phyloP scores from a whole-genome alignment of 2,888 invertebrate species.

The Parochlus steinenii region DNA sequence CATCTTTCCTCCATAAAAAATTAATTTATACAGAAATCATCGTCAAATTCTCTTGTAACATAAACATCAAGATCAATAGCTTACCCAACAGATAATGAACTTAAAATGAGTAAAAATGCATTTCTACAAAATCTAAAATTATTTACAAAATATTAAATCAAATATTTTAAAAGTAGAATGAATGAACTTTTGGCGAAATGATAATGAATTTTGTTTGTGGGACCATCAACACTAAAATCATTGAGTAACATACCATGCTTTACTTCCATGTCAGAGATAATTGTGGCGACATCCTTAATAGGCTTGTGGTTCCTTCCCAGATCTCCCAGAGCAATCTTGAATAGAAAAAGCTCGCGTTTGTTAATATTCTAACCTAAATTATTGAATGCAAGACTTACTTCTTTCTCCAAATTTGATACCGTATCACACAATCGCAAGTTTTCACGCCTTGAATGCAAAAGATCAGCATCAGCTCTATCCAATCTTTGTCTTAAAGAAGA shows the following conservation, averaged over 20 bases:
- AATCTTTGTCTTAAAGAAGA: conserved; percentile 54
- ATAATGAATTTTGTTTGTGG: neutral
- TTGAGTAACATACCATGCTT: conserved; percentile 56
- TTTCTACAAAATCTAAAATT: conserved; percentile 1
- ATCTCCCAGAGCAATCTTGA: conserved; percentile 40
- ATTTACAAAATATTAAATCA: conserved; percentile 5
- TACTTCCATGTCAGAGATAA: conserved; percentile 62
- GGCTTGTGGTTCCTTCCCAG: conserved; percentile 41
- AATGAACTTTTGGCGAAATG: neutral
- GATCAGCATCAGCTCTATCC: conserved; percentile 64
- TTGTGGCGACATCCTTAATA: conserved; percentile 49
- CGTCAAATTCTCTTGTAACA: conserved; percentile 17
- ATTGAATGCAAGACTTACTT: conserved; percentile 34
- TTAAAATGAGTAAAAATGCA: conserved; percentile 3
- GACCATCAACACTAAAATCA: conserved; percentile 15
- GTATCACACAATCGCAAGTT: conserved; percentile 63
- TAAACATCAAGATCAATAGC: conserved; percentile 42
- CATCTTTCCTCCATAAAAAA: no score
- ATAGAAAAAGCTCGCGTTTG: neutral
- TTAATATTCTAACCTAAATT: neutral
- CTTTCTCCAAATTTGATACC: conserved; percentile 62
- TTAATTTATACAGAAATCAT: neutral
- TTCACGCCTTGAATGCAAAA: conserved; percentile 63
- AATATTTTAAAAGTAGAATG: neutral
- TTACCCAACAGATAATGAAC: conserved; percentile 31